Evolutionary conservation across 92 coral and sea anemone species (phyloP).

Genomic region (Zoanthus gigantus): DNA sequence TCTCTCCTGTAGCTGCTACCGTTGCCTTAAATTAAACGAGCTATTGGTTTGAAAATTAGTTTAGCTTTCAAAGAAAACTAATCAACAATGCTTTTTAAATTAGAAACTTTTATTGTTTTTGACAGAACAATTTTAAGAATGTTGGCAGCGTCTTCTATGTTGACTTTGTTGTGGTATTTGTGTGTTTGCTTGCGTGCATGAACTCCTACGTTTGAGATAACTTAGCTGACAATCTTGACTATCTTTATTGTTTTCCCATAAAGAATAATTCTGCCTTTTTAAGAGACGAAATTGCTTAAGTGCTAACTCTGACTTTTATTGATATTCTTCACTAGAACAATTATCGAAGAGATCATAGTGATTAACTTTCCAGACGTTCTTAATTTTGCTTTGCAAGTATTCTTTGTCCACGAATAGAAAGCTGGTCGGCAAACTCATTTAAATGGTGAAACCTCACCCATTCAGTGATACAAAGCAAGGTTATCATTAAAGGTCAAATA

Average conservation of each 20-base stretch:
- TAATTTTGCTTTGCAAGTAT: neutral
- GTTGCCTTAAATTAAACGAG: no score
- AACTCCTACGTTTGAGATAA: neutral
- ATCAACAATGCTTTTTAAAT: neutral
- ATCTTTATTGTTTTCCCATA: neutral
- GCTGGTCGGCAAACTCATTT: neutral
- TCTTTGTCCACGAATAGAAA: neutral
- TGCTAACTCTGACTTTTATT: neutral
- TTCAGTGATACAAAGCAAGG: constrained; percentile 6
- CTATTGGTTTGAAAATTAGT: neutral
- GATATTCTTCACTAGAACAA: neutral
- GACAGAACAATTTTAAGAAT: constrained; percentile 2
- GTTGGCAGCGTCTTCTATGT: neutral
- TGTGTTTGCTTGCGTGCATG: neutral
- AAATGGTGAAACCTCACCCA: neutral
- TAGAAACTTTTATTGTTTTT: neutral
- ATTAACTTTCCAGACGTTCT: neutral
- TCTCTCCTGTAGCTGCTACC: neutral
- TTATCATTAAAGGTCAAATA: constrained; percentile 21
- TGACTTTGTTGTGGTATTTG: neutral
- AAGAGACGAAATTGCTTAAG: neutral
- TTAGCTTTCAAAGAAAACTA: neutral
- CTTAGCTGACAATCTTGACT: neutral
- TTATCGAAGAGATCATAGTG: neutral
- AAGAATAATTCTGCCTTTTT: neutral